Base-by-base conservation (phyloP, 2,888 invertebrate genomes). In the Meteorus cinctellus region DNA sequence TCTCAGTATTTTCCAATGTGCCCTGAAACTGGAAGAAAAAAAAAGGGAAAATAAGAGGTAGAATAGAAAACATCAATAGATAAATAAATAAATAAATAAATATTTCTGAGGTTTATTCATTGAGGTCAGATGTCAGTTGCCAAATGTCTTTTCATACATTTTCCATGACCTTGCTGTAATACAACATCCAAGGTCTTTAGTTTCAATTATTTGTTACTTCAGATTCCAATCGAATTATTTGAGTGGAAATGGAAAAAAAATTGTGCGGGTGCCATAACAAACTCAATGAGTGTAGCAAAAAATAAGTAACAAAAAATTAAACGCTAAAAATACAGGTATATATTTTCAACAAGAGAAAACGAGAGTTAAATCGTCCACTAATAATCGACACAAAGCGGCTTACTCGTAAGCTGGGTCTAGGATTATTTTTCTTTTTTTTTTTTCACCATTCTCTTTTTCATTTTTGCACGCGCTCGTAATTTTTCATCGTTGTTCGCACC, bases 161-260 rank as follows among this genome's bases (percentile, higher is more conserved):
- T 36, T 36, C 29, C 51, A 29, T 45, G 63, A 31, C 55, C 36
- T 31, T 34, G 75, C 1, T 62, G 63, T 24, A 19, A 55, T 55
- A 19, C 8, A n/a, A 19, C 8, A 77, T 74, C 69, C 69, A 70
- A 77, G 77, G 76, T 62, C 63, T 14, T 16, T 19, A 24, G 1
- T 45, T 14, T 29, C 24, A 65, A 36, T 55, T 55, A 1, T 55
- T 55, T 24, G 4, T 3, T 8, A 8, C 1, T 55, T 55, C n/a
- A 6, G 8, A 16, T n/a, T 19, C 8, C 65, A 24, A 63, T 34
- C 4, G n/a, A 19, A 36, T 65, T 19, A 29, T 29, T 29, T 16
- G 16, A 16, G n/a, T 63, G 31, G 29, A n/a, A 63, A 34, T 34
- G 63, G 34, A 34, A 63, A 65, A 65, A 65, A 41, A 41, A 41